Evolutionary conservation across 2,888 invertebrate species (phyloP).

Genomic region (Drosophila kuntzei): DNA sequence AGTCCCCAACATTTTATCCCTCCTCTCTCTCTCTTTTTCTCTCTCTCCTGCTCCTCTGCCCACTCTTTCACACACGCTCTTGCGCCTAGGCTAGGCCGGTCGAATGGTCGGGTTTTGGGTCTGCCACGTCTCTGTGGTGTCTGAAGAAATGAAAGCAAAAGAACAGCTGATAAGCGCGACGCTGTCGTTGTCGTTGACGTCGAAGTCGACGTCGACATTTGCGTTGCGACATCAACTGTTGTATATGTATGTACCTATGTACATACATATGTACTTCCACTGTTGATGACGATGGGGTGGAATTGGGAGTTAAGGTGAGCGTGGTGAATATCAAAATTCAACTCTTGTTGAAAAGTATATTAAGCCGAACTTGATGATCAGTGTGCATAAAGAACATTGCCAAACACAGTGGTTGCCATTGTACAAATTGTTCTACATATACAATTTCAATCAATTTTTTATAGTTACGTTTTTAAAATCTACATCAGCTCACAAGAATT

Average conservation of each 20-base stretch:
- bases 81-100: slow-evolving; percentile 24
- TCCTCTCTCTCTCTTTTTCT: slow-evolving; percentile 5
- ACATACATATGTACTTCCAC: neutral
- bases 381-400: neutral
- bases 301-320: slow-evolving; percentile 2
- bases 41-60: neutral
- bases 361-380: slow-evolving; percentile 17
- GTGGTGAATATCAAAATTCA: slow-evolving; percentile 44
- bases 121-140: slow-evolving; percentile 52
- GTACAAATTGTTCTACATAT: too few relatives aligned
- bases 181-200: slow-evolving; percentile 7
- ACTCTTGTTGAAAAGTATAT: slow-evolving; percentile 10
- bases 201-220: slow-evolving; percentile 8
- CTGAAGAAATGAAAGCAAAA: slow-evolving; percentile 59
- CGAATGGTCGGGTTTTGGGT: slow-evolving; percentile 26
- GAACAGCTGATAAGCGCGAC: slow-evolving; percentile 67
- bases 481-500: too few relatives aligned
- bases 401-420: neutral
- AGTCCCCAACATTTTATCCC: slow-evolving; percentile 15
- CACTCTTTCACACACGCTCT: neutral
- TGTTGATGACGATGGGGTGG: neutral
- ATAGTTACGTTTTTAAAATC: too few relatives aligned
- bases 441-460: too few relatives aligned
- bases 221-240: slow-evolving; percentile 6
- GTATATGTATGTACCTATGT: neutral